Base-by-base conservation (phyloP, 2,888 invertebrate genomes). In the Aromia moschata region DNA sequence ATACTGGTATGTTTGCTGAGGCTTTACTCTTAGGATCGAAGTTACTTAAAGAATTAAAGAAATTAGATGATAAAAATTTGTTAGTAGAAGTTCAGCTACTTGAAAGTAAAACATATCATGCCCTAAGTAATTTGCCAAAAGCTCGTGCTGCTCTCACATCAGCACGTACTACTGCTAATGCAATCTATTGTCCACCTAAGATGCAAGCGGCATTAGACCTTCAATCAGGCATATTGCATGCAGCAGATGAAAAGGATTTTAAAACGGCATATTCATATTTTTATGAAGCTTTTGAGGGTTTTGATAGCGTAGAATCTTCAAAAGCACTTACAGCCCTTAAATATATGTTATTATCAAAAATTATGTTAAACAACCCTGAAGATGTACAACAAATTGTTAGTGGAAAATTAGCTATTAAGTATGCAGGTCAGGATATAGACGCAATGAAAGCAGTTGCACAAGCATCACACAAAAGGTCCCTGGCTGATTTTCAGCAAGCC, bases 261-360 rank as follows among this genome's bases (percentile, higher is more conserved):
- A 99, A 99, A 86, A 99, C 99, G 57, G 98, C 98, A 41, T 99
- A 96, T 83, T 99, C 98, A 55, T 99, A 99, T 79, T 99, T 99
- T 80, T 99, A 98, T 81, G 99, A 99, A 84, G 98, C 98, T 10
- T 99, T 98, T 43, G 99, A 99, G 84, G 96, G 98, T 70, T 98
- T 95, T 80, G 98, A 98, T 81, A 96, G 96, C 68, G 93, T 96
- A 2, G 96, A 96, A 72, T 91, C 90, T 74, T 88, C 88, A 2
- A 96, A 94, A 80, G 98, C 99, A 1, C 82, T 98, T 18, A 93
- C 91, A 16, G 94, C 96, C n/a, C 84, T 99, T 12, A 99, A 99
- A 80, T 99, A 99, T 82, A 99, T 99, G 99, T 86, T 99, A 73
- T 81, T 99, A 70, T 96, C 96, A 61, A 99, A 99, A 85, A 98